Conservation (phyloP, 2,113 vertebrate genomes). For the Aldabrachelys gigantea region DNA sequence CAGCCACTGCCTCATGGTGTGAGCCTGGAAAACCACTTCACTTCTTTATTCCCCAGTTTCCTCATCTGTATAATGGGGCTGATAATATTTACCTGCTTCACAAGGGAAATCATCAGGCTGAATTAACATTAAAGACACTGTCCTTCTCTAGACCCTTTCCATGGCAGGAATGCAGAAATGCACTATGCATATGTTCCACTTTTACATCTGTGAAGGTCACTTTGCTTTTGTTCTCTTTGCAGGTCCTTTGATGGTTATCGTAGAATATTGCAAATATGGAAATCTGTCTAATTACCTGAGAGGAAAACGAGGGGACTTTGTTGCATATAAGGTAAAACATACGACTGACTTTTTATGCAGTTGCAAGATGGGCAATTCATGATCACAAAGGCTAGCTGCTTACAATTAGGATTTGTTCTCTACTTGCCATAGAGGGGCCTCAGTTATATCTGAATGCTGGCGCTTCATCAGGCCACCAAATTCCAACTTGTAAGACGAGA, state of each 20-base stretch:
- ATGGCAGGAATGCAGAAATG: background rate
- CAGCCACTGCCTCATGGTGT: background rate
- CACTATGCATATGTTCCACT: background rate
- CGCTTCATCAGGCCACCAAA: background rate
- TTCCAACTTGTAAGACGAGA: background rate
- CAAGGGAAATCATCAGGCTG: slow-evolving; percentile 14
- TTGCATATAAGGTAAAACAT: slow-evolving; percentile 89
- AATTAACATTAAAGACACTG: background rate
- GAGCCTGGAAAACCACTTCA: background rate
- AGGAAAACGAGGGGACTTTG: slow-evolving; percentile 90
- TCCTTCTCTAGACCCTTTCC: background rate
- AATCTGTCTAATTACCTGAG: slow-evolving; percentile 93
- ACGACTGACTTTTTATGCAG: background rate
- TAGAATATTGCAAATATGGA: slow-evolving; percentile 95
- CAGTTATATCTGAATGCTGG: background rate
- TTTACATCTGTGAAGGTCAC: background rate
- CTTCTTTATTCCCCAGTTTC: background rate
- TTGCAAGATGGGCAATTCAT: background rate
- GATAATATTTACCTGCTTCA: background rate
- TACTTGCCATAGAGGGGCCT: background rate
- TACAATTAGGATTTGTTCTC: background rate
- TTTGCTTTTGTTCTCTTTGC: slow-evolving; percentile 30
- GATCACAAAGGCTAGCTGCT: background rate
- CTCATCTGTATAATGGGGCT: background rate
- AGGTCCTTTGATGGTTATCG: slow-evolving; percentile 95